A percentile compares a stretch with the other conserved stretches of the same genome.
Evolutionary conservation across 1,140 invertebrate genomes (phyloP).

Genomic region (Colletes gigas): DNA sequence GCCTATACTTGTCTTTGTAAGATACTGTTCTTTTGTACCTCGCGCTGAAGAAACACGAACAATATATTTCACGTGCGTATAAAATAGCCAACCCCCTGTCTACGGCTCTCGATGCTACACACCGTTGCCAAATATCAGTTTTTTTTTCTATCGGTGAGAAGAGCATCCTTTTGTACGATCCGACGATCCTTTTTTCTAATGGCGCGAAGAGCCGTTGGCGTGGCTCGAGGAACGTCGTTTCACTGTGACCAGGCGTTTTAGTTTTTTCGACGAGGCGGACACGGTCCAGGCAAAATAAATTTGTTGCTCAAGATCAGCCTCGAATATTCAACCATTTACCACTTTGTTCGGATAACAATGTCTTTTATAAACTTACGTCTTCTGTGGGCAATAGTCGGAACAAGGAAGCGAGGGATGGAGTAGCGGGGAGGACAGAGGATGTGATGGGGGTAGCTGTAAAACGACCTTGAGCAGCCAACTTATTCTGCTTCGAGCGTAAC

Average conservation of each 20-base stretch:
- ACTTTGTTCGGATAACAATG: too few species aligned
- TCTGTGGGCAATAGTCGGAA: too few species aligned
- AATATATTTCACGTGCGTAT: constrained; percentile 18
- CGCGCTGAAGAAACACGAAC: constrained; percentile 29
- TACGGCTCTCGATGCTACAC: constrained; percentile 4
- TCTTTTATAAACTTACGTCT: background rate
- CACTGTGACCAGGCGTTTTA: background rate
- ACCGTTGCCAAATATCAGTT: constrained; percentile 24
- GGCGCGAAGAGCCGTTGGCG: background rate
- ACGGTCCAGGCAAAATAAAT: background rate
- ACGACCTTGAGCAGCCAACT: too few species aligned
- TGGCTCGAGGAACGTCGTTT: background rate
- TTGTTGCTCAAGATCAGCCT: too few species aligned
- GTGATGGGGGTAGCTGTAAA: too few species aligned
- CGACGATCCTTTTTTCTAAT: background rate
- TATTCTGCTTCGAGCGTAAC: too few species aligned
- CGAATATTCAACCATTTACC: too few species aligned
- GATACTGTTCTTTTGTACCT: constrained; percentile 51
- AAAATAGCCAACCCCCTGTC: constrained; percentile 12
- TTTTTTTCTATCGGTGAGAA: constrained; percentile 18
- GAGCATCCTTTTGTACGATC: constrained; percentile 25
- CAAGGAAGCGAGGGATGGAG: too few species aligned
- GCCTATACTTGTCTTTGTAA: constrained; percentile 61
- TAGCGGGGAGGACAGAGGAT: too few species aligned
- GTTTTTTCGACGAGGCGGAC: too few species aligned